A percentile compares a stretch with the other conserved stretches of the same genome.
phyloP scores from a whole-genome alignment of 2,113 vertebrate genomes.

The Apteryx owenii region DNA sequence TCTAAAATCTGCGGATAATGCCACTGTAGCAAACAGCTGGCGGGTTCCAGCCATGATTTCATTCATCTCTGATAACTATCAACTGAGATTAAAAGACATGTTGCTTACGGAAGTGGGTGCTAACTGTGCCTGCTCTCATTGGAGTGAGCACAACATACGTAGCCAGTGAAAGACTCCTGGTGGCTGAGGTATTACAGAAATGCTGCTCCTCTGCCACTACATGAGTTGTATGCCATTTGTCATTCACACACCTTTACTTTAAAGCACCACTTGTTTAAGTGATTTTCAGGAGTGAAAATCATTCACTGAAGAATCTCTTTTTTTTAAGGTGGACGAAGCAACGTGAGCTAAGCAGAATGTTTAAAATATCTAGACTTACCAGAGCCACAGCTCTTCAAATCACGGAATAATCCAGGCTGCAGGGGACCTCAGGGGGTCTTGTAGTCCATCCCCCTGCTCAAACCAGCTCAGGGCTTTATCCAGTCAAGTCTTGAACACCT shows the following conservation, averaged over 20 bases:
- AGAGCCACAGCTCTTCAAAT: not conserved
- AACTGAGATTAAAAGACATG: not conserved
- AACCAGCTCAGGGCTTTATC: not conserved
- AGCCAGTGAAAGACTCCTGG: not conserved
- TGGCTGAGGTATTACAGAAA: not conserved
- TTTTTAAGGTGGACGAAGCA: not conserved
- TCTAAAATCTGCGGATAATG: not conserved
- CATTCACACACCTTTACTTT: not conserved
- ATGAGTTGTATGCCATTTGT: not conserved
- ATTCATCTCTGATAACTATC: not conserved
- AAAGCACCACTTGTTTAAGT: not conserved
- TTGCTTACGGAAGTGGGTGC: not conserved
- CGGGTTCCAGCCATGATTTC: not conserved
- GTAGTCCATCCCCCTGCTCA: not conserved
- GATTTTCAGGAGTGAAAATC: not conserved
- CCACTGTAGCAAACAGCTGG: not conserved
- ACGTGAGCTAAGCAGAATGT: not conserved
- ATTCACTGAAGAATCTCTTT: not conserved
- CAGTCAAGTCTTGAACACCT: not conserved
- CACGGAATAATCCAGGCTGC: not conserved
- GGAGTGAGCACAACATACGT: fast-evolving
- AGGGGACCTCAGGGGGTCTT: not conserved
- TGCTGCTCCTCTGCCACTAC: not conserved
- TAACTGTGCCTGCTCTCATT: fast-evolving
- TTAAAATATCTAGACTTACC: not conserved